Conservation (phyloP, 2,888 invertebrate species). For the Drosophila birchii region DNA sequence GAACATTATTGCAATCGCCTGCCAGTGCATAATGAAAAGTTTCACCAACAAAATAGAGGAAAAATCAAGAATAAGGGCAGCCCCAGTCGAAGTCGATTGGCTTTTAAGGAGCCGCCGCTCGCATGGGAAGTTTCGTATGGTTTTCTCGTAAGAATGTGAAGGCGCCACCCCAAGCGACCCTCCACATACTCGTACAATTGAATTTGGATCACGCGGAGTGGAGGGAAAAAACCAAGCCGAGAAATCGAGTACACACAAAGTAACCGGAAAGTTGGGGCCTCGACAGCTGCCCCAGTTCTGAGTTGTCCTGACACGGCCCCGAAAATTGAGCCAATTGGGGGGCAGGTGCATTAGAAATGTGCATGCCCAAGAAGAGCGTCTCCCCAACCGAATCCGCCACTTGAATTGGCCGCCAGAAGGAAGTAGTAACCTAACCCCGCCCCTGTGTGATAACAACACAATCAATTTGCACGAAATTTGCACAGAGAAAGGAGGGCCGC, state of each 20-base stretch:
- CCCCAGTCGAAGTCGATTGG: constrained; percentile 68
- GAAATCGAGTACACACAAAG: constrained; percentile 50
- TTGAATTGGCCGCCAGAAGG: constrained; percentile 27
- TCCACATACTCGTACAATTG: constrained; percentile 61
- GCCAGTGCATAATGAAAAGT: constrained; percentile 61
- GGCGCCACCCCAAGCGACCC: constrained; percentile 34
- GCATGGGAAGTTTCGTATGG: constrained; percentile 66
- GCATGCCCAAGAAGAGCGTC: constrained; percentile 39
- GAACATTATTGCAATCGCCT: constrained; percentile 65
- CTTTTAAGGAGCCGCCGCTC: constrained; percentile 74
- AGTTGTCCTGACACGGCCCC: constrained; percentile 66
- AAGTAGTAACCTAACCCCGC: not conserved
- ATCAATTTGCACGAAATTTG: constrained; percentile 81
- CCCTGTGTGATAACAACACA: constrained; percentile 73
- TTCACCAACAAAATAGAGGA: constrained; percentile 32
- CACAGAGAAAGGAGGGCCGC: constrained; percentile 55
- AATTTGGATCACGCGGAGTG: constrained; percentile 69
- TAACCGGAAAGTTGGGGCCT: constrained; percentile 14
- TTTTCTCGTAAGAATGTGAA: constrained; percentile 58
- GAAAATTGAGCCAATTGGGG: constrained; percentile 75
- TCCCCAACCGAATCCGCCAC: constrained; percentile 10
- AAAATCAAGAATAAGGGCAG: constrained; percentile 45
- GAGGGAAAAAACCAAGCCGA: constrained; percentile 44
- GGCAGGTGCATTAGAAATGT: constrained; percentile 76
- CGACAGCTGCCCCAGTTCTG: constrained; percentile 77